These are phyloP conservation scores for Lucifuga dentata DNA, from an alignment of 2,113 vertebrate genomes.

Conservation along the genomic window DNA sequence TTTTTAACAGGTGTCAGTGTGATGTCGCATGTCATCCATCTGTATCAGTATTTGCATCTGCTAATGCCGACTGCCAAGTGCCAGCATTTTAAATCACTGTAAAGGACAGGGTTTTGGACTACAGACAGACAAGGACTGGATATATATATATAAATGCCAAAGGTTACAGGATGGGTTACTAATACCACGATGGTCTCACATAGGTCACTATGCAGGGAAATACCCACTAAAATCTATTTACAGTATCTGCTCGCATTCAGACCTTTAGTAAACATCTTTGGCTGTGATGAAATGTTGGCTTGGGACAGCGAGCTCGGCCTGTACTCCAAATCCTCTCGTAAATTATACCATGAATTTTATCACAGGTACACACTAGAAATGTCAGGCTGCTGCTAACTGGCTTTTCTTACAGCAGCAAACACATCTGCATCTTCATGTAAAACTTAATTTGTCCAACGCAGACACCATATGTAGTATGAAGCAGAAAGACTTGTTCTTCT, in stretches of 20 bases:
- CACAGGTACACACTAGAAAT: background rate
- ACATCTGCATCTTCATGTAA: background rate
- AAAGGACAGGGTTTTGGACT: background rate
- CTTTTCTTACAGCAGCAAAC: background rate
- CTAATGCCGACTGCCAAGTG: background rate
- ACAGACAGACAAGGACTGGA: background rate
- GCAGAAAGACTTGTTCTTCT: background rate
- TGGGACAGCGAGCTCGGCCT: constrained; percentile 4
- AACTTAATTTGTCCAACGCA: background rate
- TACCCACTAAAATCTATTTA: constrained; percentile 15
- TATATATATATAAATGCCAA: constrained; percentile 1
- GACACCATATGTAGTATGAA: background rate
- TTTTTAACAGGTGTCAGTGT: constrained; percentile 12
- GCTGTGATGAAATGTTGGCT: background rate
- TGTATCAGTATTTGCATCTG: background rate
- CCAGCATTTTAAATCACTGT: background rate
- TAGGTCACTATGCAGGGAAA: constrained; percentile 24
- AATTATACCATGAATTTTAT: constrained; percentile 10
- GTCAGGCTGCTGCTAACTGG: background rate
- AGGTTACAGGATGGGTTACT: background rate
- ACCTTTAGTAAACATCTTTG: constrained; percentile 17
- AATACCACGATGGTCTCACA: background rate
- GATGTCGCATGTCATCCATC: background rate
- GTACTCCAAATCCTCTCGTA: constrained; percentile 11
- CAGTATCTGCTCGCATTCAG: constrained; percentile 3